Conservation (phyloP, 2,888 invertebrate species). For the Stictocephala bisonia region DNA sequence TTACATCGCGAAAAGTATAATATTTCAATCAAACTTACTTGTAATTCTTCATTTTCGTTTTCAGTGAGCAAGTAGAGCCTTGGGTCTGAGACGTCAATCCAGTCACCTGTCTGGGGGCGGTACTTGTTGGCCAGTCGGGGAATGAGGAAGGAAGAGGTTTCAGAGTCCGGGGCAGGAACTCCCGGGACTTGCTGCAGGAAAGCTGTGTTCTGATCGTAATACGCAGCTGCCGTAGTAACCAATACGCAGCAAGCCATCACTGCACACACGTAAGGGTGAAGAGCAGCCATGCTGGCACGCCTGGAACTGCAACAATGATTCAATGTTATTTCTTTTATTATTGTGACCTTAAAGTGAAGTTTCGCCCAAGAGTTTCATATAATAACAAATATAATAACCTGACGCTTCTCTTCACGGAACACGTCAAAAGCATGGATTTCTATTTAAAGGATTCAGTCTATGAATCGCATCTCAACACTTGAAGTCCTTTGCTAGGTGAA, state of each 20-base stretch:
- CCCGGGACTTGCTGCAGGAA: slow-evolving; percentile 30
- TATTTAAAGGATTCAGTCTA: too few relatives aligned
- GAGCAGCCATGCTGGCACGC: slow-evolving; percentile 30
- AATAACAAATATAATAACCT: too few relatives aligned
- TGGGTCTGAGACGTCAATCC: slow-evolving; percentile 61
- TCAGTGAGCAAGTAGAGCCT: slow-evolving; percentile 65
- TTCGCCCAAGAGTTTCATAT: too few relatives aligned
- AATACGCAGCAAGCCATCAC: slow-evolving; percentile 16
- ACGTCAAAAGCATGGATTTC: too few relatives aligned
- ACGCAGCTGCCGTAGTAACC: slow-evolving; percentile 17
- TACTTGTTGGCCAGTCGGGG: slow-evolving; percentile 42
- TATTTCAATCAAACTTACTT: too few relatives aligned
- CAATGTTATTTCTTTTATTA: too few relatives aligned
- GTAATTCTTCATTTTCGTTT: slow-evolving; percentile 62
- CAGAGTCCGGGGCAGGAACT: slow-evolving; percentile 30
- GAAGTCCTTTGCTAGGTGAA: too few relatives aligned
- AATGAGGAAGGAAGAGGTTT: slow-evolving; percentile 42
- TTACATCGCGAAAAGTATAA: too few relatives aligned
- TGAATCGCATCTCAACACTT: too few relatives aligned
- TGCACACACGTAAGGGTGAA: slow-evolving; percentile 16
- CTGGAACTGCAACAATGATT: too few relatives aligned
- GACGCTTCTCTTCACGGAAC: too few relatives aligned
- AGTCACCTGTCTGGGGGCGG: slow-evolving; percentile 13
- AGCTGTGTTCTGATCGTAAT: slow-evolving; percentile 30
- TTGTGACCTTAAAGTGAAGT: too few relatives aligned